phyloP scores from a whole-genome alignment of 2,888 invertebrate species.

The Cephonodes hylas region DNA sequence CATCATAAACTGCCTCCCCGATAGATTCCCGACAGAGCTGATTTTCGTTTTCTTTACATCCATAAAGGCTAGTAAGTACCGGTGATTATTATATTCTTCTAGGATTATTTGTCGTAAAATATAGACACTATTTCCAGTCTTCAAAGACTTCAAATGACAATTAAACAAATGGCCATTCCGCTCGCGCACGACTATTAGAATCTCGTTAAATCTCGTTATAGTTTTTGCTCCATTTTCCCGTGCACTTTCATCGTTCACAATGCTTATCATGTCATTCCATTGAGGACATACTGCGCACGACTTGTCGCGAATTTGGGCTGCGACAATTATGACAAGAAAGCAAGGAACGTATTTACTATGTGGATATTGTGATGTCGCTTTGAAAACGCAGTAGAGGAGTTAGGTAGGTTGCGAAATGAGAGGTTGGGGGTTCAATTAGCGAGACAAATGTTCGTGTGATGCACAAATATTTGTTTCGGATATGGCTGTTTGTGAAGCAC shows the following conservation, averaged over 20 bases:
- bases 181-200: slow-evolving; percentile 1
- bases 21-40: no score
- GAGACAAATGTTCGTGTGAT: no score
- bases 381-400: background rate
- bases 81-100: background rate
- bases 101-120: background rate
- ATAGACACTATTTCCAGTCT: background rate
- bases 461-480: no score
- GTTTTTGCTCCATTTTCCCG: slow-evolving; percentile 10
- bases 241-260: slow-evolving; percentile 9
- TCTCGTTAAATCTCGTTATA: slow-evolving; percentile 12
- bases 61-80: no score
- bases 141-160: background rate
- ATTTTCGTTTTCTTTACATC: no score
- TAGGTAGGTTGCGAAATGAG: no score
- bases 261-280: background rate
- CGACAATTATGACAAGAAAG: slow-evolving; percentile 17
- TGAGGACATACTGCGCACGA: slow-evolving; percentile 30
- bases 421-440: no score
- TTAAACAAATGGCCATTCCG: background rate
- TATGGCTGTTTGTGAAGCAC: no score
- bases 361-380: background rate
- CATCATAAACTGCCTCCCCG: no score
- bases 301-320: slow-evolving; percentile 23
- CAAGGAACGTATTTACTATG: slow-evolving; percentile 13